These are phyloP conservation scores for Drosophila sp. DNA, from an alignment of 1,140 invertebrate species.

Conservation along the genomic window DNA sequence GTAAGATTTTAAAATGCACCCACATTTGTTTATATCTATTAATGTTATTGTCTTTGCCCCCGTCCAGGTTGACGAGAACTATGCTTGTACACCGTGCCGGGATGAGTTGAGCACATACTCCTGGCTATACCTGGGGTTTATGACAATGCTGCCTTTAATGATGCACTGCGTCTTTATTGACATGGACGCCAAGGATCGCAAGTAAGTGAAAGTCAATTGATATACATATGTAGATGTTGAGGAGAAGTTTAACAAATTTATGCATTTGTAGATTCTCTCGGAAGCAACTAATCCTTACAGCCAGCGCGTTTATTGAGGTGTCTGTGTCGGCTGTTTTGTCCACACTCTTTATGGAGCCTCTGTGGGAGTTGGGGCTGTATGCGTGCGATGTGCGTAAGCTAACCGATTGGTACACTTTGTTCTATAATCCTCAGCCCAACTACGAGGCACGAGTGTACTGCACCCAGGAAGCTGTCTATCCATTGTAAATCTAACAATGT, in stretches of 20 bases:
- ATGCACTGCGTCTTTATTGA: constrained; percentile 97
- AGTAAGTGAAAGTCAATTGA: constrained; percentile 83
- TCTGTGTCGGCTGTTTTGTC: constrained; percentile 89
- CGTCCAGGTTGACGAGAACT: constrained; percentile 84
- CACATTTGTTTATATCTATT: background rate
- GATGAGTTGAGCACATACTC: constrained; percentile 93
- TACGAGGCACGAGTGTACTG: constrained; percentile 95
- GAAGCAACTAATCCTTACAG: constrained; percentile 88
- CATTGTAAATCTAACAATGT: constrained; percentile 88
- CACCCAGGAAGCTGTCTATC: constrained; percentile 98
- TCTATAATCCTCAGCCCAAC: constrained; percentile 96
- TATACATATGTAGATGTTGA: no score
- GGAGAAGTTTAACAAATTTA: background rate
- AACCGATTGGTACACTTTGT: constrained; percentile 97
- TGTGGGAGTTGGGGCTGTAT: constrained; percentile 88
- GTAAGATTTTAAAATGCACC: constrained; percentile 53
- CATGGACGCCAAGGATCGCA: constrained; percentile 89
- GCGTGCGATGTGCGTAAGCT: constrained; percentile 91
- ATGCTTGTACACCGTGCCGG: constrained; percentile 89
- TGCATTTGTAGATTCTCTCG: constrained; percentile 86
- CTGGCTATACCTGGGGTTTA: constrained; percentile 96
- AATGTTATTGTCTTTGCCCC: background rate
- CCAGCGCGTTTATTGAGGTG: constrained; percentile 92
- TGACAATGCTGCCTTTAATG: constrained; percentile 92
- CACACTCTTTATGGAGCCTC: constrained; percentile 90